These are phyloP conservation scores for Sula dactylatra DNA, from an alignment of 2,113 vertebrate species.

Conservation along the genomic window DNA sequence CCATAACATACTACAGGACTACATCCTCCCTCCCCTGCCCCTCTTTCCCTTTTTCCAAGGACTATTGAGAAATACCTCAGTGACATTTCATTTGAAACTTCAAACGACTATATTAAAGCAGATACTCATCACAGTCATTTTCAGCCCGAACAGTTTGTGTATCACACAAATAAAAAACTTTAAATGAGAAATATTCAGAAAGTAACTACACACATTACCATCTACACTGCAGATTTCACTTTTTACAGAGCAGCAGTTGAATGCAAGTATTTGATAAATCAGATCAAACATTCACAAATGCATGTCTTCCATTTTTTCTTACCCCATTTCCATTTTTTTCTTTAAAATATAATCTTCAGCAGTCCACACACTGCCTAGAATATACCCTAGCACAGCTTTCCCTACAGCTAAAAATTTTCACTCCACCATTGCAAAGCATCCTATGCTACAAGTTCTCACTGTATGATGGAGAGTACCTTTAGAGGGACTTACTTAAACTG, in stretches of 20 bases:
- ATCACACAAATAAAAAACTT: not conserved
- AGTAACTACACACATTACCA: not conserved
- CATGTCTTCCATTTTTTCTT: not conserved
- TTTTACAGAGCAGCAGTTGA: not conserved
- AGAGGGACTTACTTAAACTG: not conserved
- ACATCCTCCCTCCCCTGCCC: not conserved
- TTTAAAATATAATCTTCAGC: not conserved
- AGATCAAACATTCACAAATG: not conserved
- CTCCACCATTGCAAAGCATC: not conserved
- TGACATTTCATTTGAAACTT: not conserved
- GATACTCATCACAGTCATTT: not conserved
- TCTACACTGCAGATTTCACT: not conserved
- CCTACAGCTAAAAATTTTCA: not conserved
- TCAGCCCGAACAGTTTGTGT: not conserved
- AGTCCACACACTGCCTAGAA: not conserved
- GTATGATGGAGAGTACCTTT: accelerated
- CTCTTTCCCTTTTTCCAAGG: not conserved
- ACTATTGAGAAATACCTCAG: not conserved
- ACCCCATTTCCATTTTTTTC: not conserved
- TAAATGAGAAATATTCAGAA: not conserved
- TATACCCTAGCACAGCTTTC: not conserved
- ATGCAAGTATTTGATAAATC: not conserved
- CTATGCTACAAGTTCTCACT: not conserved
- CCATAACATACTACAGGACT: not conserved
- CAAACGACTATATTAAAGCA: not conserved